Evolutionary conservation across 2,113 vertebrate genomes (phyloP).

Genomic region (Lepus europaeus): DNA sequence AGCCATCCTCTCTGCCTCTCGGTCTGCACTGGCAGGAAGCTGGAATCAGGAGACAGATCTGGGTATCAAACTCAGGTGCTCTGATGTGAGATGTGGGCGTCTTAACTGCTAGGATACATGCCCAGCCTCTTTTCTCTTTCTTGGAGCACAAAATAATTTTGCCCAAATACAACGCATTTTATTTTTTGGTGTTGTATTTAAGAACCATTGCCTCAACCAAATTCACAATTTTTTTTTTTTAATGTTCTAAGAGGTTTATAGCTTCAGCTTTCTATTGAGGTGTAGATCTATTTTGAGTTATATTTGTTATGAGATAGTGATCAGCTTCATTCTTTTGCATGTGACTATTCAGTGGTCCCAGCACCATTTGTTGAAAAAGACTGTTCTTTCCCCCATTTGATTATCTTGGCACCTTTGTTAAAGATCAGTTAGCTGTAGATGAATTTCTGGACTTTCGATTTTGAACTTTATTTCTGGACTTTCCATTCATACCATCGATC

Average conservation of each 20-base stretch:
- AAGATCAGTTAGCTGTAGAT: not conserved
- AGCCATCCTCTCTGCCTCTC: no score
- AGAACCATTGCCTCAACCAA: not conserved
- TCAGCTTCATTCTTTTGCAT: not conserved
- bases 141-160: not conserved
- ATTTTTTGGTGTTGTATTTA: not conserved
- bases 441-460: not conserved
- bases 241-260: conserved; percentile 17
- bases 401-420: conserved; percentile 18
- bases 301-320: not conserved
- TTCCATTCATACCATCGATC: not conserved
- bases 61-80: no score
- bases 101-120: no score
- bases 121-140: not conserved
- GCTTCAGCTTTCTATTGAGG: not conserved
- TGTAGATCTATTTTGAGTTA: not conserved
- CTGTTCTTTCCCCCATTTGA: not conserved
- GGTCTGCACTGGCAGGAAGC: no score
- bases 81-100: no score
- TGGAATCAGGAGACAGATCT: no score
- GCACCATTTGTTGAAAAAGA: not conserved
- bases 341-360: not conserved
- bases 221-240: not conserved
- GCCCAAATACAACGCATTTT: conserved; percentile 9
- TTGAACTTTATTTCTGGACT: not conserved